Evolutionary conservation across 2,113 vertebrate species (phyloP).

Genomic region (Jaculus jaculus): DNA sequence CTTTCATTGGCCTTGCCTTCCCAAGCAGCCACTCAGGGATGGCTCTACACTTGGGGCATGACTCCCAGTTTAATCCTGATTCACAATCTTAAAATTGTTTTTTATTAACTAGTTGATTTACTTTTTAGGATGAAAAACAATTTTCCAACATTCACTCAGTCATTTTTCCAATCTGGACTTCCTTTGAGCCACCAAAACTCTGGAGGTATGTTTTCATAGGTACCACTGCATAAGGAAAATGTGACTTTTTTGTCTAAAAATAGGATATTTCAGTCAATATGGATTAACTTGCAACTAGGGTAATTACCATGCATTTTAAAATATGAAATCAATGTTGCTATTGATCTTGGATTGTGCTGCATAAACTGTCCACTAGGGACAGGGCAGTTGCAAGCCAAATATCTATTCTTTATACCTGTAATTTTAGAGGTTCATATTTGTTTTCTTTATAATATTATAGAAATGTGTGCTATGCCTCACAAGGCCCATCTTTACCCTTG

Average conservation of each 20-base stretch:
- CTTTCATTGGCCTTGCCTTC: no score
- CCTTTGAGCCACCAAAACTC: constrained; percentile 40
- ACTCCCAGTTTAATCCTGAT: no score
- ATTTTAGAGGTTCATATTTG: background rate
- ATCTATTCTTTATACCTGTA: background rate
- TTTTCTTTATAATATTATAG: background rate
- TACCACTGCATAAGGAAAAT: constrained; percentile 19
- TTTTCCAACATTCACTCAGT: constrained; percentile 17
- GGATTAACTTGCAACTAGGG: constrained; percentile 2
- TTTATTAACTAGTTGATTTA: constrained; percentile 39
- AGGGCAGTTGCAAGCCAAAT: background rate
- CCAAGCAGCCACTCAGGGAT: no score
- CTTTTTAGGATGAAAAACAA: constrained; percentile 68
- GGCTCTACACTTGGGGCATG: no score
- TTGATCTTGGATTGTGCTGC: background rate
- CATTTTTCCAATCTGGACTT: constrained; percentile 44
- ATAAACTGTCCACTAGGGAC: background rate
- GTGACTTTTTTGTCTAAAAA: constrained; percentile 49
- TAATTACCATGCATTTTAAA: background rate
- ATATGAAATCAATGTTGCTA: background rate
- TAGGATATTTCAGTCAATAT: constrained; percentile 5
- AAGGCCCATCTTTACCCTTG: background rate
- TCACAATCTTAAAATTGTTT: constrained; percentile 35
- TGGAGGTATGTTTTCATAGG: constrained; percentile 77
- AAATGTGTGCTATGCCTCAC: background rate